phyloP scores from a whole-genome alignment of 2,888 invertebrate genomes.

The Caenorhabditis sp. region DNA sequence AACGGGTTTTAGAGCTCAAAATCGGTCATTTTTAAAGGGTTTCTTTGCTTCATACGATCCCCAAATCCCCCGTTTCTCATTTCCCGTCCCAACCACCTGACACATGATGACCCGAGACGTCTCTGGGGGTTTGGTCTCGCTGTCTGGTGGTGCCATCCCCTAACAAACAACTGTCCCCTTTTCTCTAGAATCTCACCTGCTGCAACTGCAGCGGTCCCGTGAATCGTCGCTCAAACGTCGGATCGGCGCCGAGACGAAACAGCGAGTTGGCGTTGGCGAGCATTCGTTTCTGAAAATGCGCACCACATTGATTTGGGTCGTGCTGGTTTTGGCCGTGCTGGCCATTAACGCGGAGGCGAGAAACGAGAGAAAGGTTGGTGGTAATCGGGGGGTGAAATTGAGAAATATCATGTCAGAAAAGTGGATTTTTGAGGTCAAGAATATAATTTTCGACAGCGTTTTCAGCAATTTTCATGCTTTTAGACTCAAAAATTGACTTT shows the following conservation, averaged over 20 bases:
- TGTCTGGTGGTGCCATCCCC: slow-evolving; percentile 24
- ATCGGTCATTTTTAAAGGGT: background rate
- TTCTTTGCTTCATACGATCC: background rate
- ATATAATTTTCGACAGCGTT: too few relatives aligned
- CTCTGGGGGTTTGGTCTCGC: slow-evolving; percentile 4
- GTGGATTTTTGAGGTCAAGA: too few relatives aligned
- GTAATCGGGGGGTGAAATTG: background rate
- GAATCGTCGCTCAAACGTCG: slow-evolving; percentile 70
- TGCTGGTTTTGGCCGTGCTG: too few relatives aligned
- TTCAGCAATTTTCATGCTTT: too few relatives aligned
- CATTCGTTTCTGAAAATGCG: slow-evolving; percentile 57
- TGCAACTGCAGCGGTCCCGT: slow-evolving; percentile 72
- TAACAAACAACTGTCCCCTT: background rate
- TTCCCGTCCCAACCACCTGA: slow-evolving; percentile 27
- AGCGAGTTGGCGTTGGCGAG: slow-evolving; percentile 74
- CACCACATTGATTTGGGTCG: too few relatives aligned
- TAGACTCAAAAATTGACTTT: background rate
- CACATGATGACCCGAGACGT: background rate
- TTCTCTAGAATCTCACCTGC: slow-evolving; percentile 67
- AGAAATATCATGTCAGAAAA: slow-evolving; percentile 6
- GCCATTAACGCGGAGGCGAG: slow-evolving; percentile 34
- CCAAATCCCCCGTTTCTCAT: background rate
- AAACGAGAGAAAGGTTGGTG: slow-evolving; percentile 34
- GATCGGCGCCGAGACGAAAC: slow-evolving; percentile 70
- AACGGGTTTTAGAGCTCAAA: too few relatives aligned